Base-by-base conservation (phyloP, 2,113 vertebrate genomes). In the Vulpes ferrilata region DNA sequence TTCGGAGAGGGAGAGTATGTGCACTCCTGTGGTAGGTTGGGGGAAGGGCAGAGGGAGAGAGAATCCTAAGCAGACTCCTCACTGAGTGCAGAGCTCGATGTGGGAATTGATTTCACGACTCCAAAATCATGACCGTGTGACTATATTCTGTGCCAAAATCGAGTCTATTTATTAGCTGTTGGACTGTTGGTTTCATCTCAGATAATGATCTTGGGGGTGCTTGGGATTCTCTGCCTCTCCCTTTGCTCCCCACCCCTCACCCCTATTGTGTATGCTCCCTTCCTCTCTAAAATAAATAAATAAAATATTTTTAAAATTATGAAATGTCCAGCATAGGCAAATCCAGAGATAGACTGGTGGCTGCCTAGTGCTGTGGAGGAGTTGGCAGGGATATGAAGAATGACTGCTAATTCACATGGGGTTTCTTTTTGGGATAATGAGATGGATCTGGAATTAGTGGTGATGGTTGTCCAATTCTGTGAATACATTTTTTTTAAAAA, bases 341-440 rank as follows among this genome's bases (percentile, higher is more conserved):
- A 23, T 64, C 43, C 20, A 86, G 73, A 51, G 32, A 43, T 65
- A 43, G 53, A 78, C 81, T 60, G 32, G 11, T 19, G 19, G 53
- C 32, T 87, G 15, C 64, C 27, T 73, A 64, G 55, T 43, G 15
- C 94, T 73, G 4, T 73, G 43, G 27, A n/a, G 27, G n/a, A 48
- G 15, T 73, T 92, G 71, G 43, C 4, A 32, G 35, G 25, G 30
- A 60, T 32, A 13, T 82, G 78, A 74, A 53, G 35, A 81, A 25
- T 48, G 51, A 51, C 48, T 76, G n/a, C 5, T 89, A 43, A 27
- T 74, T 20, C 25, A 16, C 27, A 19, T 59, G 38, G 19, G 7
- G 55, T 83, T 82, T 86, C 60, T 69, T 95, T 93, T 22, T 25
- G 32, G 59, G 32, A 59, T 80, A 48, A 62, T 83, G 27, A 64